Base-by-base conservation (phyloP, 2,888 invertebrate species). In the Folsomia manolachei region DNA sequence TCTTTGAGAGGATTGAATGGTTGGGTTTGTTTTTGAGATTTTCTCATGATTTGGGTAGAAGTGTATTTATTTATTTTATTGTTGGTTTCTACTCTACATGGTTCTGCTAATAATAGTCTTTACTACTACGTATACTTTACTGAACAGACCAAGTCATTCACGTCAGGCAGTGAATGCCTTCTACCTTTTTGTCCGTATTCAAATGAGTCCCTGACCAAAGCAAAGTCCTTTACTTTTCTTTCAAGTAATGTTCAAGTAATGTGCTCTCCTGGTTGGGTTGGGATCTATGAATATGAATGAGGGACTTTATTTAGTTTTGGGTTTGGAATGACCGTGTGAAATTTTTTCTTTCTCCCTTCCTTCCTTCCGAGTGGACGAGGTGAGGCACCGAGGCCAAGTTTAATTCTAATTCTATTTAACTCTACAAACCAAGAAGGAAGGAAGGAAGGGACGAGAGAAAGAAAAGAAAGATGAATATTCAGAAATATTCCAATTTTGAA, bases 261-360 rank as follows among this genome's bases (percentile, higher is more conserved):
- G n/a, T n/a, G n/a, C n/a, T n/a, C n/a, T n/a, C n/a, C n/a, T n/a
- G n/a, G n/a, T n/a, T n/a, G n/a, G n/a, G n/a, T 39, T 14, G 39
- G 56, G 19, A 56, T 56, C 18, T 19, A 56, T 56, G 56, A 56
- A 56, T 56, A 56, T 56, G 56, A 56, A 56, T 56, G 56, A 56
- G 56, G 18, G 39, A 39, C 39, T 39, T n/a, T n/a, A n/a, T n/a
- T n/a, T n/a, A n/a, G n/a, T n/a, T 39, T 39, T 39, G 39, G 39
- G 39, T 39, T 39, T n/a, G 23, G 63, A n/a, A n/a, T n/a, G n/a
- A 63, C 63, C 63, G 63, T 63, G 63, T 63, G 63, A 63, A 63
- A 63, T 63, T 63, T 63, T 63, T 63, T 63, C n/a, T n/a, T n/a
- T n/a, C 25, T 18, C 63, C 26, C 26, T 27, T 27, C 63, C n/a